These are phyloP conservation scores for Pseudochirops cupreus DNA, from an alignment of 2,797 vertebrate species.

Conservation along the genomic window DNA sequence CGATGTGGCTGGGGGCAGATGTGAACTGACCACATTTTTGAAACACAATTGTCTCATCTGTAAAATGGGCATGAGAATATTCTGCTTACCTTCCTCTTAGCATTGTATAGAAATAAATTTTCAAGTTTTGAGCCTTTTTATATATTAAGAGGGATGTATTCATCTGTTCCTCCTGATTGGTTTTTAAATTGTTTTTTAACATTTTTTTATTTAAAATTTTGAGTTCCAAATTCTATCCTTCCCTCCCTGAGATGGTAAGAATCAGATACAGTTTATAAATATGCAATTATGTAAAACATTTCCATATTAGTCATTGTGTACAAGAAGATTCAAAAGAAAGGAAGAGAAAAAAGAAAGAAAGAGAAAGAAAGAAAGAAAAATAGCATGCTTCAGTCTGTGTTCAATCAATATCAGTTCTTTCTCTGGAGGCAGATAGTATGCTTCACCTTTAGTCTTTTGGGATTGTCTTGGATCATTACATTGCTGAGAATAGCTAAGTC, in stretches of 20 bases:
- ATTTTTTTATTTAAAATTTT: not conserved
- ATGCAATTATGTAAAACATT: not conserved
- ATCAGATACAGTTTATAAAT: not conserved
- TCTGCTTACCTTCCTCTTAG: not conserved
- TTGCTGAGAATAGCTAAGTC: not conserved
- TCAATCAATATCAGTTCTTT: too few species aligned
- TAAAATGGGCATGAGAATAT: not conserved
- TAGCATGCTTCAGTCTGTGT: too few species aligned
- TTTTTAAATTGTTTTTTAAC: not conserved
- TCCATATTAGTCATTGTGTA: not conserved
- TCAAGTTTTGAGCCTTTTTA: not conserved
- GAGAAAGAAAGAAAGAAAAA: not conserved
- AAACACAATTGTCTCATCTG: not conserved
- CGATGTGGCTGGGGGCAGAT: not conserved
- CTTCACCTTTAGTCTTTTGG: not conserved
- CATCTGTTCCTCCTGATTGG: not conserved
- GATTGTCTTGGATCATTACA: not conserved
- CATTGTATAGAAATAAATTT: not conserved
- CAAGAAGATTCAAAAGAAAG: not conserved
- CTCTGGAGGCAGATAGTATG: too few species aligned
- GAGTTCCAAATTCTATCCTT: not conserved
- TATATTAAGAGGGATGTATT: not conserved
- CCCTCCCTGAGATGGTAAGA: not conserved
- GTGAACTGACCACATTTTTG: not conserved
- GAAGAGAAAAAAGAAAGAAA: too few species aligned